Evolutionary conservation across 2,797 vertebrate species (phyloP), one percentile per base, ranked within the genome.

Genomic region (Smutsia gigantea): DNA sequence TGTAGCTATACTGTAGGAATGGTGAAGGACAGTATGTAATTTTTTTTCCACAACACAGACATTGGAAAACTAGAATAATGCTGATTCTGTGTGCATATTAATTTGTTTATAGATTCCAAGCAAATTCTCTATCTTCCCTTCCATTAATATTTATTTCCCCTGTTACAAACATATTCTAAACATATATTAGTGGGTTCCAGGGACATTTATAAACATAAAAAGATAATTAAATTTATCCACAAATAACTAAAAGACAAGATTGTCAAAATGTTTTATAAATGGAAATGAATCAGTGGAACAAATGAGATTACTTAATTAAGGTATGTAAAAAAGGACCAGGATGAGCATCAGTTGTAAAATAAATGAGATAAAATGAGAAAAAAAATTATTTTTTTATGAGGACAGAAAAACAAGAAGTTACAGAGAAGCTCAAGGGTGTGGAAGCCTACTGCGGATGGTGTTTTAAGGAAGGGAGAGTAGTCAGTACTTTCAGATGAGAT

Each of bases 251-350:
- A 88, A 46, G 0, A 4, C 5, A 61, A 57, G 19, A 85, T 29
- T 68, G 15, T 37, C 68, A 51, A 74, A 77, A 46, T 5, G 39
- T 53, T 86, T 79, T 84, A 12, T 72, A 86, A 90, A n/a, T 86
- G 15, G n/a, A 64, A 75, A 74, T 25, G 8, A 61, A 75, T 55
- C 4, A 4, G 34, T 27, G 15, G 0, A 78, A n/a, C 42, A 90
- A 8, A 71, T 79, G 55, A 46, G 3, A 68, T 77, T 86, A 51
- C 14, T 42, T 1, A 42, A 31, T 61, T 68, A 78, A 55, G 7
- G 4, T 64, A 39, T 53, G 11, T n/a, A 63, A 87, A 85, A 31
- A 13, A 9, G 17, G 57, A 17, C 1, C 7, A 66, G 21, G n/a
- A 27, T 59, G 9, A 75, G 11, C 15, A 78, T 46, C 42, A 55